phyloP scores from a whole-genome alignment of 2,797 vertebrate genomes.

The Mionectes olivaceus region DNA sequence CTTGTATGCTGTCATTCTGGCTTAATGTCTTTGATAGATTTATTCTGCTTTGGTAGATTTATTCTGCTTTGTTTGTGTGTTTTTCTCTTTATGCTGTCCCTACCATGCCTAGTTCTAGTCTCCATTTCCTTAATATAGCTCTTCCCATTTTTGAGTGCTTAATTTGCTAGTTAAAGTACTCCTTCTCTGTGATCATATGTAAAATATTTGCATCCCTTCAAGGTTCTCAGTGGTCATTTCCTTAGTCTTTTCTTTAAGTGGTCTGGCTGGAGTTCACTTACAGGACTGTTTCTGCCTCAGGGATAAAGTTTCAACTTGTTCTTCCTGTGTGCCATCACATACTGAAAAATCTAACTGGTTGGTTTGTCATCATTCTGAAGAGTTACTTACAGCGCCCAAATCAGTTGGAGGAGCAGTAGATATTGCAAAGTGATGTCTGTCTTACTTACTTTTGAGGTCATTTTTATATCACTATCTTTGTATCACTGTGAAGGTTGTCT shows the following conservation, averaged over 20 bases:
- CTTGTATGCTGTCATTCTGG: accelerated
- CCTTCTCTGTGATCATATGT: background rate
- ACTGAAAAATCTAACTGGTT: background rate
- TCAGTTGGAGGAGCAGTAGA: background rate
- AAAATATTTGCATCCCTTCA: background rate
- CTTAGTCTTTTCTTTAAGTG: background rate
- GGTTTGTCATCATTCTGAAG: background rate
- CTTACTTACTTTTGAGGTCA: background rate
- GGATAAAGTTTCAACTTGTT: background rate
- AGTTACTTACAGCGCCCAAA: background rate
- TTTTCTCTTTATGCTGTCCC: background rate
- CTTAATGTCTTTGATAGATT: background rate
- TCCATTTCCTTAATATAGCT: background rate
- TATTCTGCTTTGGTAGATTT: background rate
- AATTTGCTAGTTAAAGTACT: background rate
- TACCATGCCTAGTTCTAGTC: background rate
- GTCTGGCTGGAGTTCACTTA: background rate
- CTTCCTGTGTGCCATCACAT: background rate
- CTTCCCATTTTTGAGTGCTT: background rate
- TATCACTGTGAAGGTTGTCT: background rate
- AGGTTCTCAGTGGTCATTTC: background rate
- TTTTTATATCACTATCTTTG: background rate
- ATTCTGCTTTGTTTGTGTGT: background rate
- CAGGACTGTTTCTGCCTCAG: background rate
- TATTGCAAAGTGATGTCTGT: background rate